Evolutionary conservation across 2,113 vertebrate species (phyloP), one percentile per base, ranked within the genome.

Genomic region (Myrmophylax atrothorax): DNA sequence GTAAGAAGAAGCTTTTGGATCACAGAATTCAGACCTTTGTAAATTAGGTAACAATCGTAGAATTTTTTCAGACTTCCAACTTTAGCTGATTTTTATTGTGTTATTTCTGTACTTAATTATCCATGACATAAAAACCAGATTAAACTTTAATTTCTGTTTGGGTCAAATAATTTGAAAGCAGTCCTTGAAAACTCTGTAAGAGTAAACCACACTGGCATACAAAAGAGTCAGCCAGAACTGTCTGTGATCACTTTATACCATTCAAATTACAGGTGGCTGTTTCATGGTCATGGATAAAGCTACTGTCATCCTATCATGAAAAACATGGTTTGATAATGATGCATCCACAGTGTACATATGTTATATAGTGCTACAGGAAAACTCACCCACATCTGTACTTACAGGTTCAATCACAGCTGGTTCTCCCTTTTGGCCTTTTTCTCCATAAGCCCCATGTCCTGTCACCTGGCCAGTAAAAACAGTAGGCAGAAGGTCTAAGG

Each of bases 321-420:
- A 29, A 89, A 59, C 8, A 49, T 18, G 1, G 8, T 17, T 81
- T 33, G 42, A 68, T 31, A 90, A 75, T 19, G 22, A 92, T 14
- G 46, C 26, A 74, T 46, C n/a, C 68, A 47, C 22, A 69, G 19
- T 17, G 18, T 56, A 64, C 52, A 17, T 15, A 55, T 12, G 46
- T 16, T 60, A 42, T 8, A 49, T 14, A 79, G 46, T 25, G 17
- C 38, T 80, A 79, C 84, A 40, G 20, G 60, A 72, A 92, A 49
- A 18, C n/a, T 52, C 74, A 33, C 50, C 58, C 50, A 70, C 33
- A 59, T 58, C 23, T 42, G 29, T 94, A 98, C 99, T 99, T 97
- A 99, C 99, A 55, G 99, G 99, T 97, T 99, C 99, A 60, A 99
- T 98, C 42, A 99, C 99, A 26, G 99, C 99, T 17, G 99, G 99